Conservation (phyloP, 2,888 invertebrate species). For the Pharmacophagus antenor region DNA sequence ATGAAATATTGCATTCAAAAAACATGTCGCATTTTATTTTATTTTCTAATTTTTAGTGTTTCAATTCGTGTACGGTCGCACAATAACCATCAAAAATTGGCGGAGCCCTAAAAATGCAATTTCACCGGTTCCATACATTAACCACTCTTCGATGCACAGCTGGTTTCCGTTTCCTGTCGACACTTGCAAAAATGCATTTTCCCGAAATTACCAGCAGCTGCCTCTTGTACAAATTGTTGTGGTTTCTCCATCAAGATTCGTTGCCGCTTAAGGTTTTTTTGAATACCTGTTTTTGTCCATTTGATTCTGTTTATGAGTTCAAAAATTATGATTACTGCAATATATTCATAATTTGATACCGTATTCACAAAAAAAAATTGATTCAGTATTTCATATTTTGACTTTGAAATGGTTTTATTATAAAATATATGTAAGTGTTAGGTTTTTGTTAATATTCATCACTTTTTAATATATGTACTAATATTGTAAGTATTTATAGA, state of each 20-base stretch:
- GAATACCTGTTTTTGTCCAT: neutral
- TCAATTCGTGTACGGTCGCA: slow-evolving; percentile 6
- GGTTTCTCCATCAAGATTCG: slow-evolving; percentile 50
- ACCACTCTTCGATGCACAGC: slow-evolving; percentile 66
- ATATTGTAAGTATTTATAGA: no score
- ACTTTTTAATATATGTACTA: no score
- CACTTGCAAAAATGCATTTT: slow-evolving; percentile 63
- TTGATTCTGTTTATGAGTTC: no score
- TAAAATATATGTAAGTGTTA: no score
- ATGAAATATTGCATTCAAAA: neutral
- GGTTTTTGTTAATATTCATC: no score
- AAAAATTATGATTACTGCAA: no score
- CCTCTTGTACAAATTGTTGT: slow-evolving; percentile 47
- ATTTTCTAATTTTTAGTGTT: slow-evolving; percentile 18
- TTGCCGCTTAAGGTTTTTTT: slow-evolving; percentile 13
- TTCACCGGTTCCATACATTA: slow-evolving; percentile 67
- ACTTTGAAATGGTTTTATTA: no score
- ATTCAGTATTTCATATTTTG: no score
- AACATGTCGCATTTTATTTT: neutral
- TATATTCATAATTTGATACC: no score
- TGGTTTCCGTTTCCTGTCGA: slow-evolving; percentile 75
- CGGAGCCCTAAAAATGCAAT: slow-evolving; percentile 77
- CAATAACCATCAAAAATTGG: slow-evolving; percentile 50
- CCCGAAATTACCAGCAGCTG: slow-evolving; percentile 66
- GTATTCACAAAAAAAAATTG: no score